Conservation (phyloP, 2,888 invertebrate genomes). For the Drosophila atripex region DNA sequence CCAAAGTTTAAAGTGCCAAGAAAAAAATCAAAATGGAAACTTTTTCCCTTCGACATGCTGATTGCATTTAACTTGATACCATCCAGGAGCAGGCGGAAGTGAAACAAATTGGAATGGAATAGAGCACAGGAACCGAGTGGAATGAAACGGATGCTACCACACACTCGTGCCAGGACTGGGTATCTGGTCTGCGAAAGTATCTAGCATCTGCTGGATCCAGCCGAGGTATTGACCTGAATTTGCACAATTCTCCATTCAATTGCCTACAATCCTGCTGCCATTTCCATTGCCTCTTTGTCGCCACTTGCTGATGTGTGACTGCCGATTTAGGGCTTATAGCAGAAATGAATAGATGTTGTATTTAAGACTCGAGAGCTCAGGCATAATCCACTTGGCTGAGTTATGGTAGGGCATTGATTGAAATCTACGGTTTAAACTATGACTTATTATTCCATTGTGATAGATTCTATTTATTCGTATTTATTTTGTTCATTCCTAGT, state of each 20-base stretch:
- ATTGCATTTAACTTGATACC: conserved; percentile 60
- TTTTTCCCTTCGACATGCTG: conserved; percentile 47
- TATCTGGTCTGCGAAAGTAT: background rate
- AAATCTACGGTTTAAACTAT: background rate
- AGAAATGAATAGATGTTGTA: conserved; percentile 1
- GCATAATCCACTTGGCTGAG: background rate
- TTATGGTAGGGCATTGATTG: background rate
- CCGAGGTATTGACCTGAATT: conserved; percentile 25
- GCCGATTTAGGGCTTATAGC: background rate
- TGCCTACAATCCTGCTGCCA: background rate
- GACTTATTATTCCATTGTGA: background rate
- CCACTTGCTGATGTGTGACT: conserved; percentile 1
- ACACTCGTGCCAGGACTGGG: conserved; percentile 9
- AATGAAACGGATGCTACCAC: conserved; percentile 21
- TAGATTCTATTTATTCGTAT: background rate
- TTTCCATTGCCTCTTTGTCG: conserved; percentile 1
- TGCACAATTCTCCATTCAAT: conserved; percentile 10
- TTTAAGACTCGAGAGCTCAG: background rate
- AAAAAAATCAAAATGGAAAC: conserved; percentile 63
- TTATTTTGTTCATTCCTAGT: conserved; percentile 11
- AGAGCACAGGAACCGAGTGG: background rate
- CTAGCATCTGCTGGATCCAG: conserved; percentile 6
- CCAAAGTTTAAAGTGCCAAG: conserved; percentile 76
- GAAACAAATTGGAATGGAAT: background rate
- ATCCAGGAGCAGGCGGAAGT: conserved; percentile 5